phyloP scores from a whole-genome alignment of 2,113 vertebrate species.

The Trinectes maculatus region DNA sequence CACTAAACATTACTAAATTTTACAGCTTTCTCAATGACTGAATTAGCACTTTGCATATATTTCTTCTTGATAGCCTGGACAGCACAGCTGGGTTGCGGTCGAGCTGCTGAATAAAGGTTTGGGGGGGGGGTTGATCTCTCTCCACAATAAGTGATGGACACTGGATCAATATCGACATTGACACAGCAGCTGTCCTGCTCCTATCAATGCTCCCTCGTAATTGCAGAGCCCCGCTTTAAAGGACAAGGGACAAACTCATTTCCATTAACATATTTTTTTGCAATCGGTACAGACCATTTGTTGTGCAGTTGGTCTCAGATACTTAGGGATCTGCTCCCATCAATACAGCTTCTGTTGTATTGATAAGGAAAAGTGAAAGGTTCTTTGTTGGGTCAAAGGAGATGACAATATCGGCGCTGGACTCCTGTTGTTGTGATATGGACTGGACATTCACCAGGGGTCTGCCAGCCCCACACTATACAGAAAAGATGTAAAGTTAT shows the following conservation, averaged over 20 bases:
- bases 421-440: neutral
- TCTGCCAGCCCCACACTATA: neutral
- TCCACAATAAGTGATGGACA: constrained; percentile 71
- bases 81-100: constrained; percentile 67
- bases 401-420: neutral
- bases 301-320: constrained; percentile 43
- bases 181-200: constrained; percentile 77
- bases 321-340: constrained; percentile 51
- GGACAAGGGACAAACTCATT: constrained; percentile 64
- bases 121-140: constrained; percentile 51
- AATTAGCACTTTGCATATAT: constrained; percentile 21
- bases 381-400: neutral
- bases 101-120: constrained; percentile 62
- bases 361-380: constrained; percentile 47
- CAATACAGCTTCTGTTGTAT: constrained; percentile 37
- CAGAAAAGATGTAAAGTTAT: neutral
- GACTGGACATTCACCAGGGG: constrained; percentile 1
- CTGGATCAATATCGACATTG: constrained; percentile 80
- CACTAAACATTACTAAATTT: too few species aligned
- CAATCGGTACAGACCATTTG: constrained; percentile 39
- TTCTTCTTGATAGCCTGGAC: constrained; percentile 13
- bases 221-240: constrained; percentile 58
- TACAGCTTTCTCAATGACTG: neutral
- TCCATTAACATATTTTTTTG: constrained; percentile 58
- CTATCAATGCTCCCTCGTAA: constrained; percentile 69